phyloP scores from a whole-genome alignment of 2,888 invertebrate species.

The Agrilus mali region DNA sequence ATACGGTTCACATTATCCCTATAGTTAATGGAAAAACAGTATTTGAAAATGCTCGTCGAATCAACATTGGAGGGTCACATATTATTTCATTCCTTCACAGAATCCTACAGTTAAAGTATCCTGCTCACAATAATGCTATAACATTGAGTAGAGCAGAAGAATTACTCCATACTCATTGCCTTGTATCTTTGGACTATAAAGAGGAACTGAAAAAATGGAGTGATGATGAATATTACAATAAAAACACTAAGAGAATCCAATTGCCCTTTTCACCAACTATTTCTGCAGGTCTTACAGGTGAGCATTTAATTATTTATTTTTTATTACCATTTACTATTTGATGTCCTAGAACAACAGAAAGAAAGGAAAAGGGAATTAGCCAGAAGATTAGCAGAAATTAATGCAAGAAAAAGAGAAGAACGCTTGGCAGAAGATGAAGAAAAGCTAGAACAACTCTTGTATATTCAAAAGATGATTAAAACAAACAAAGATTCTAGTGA shows the following conservation, averaged over 20 bases:
- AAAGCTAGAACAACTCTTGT: conserved; percentile 61
- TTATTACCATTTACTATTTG: conserved; percentile 11
- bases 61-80: conserved; percentile 82
- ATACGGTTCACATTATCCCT: conserved; percentile 79
- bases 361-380: conserved; percentile 81
- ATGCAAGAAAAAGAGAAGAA: conserved; percentile 78
- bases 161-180: conserved; percentile 68
- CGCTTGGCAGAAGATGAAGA: conserved; percentile 82
- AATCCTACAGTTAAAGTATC: conserved; percentile 83
- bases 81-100: conserved; percentile 75
- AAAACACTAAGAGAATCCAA: conserved; percentile 73
- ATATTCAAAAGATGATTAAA: conserved; percentile 64
- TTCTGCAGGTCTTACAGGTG: conserved; percentile 50
- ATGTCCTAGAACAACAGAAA: conserved; percentile 62
- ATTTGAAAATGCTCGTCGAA: conserved; percentile 57
- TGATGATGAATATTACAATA: conserved; percentile 67
- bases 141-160: conserved; percentile 81
- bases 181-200: conserved; percentile 65
- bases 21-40: conserved; percentile 60
- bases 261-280: conserved; percentile 62
- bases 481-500: conserved; percentile 59
- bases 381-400: conserved; percentile 72
- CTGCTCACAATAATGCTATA: conserved; percentile 78
- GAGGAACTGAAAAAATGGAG: conserved; percentile 73
- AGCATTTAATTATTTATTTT: conserved; percentile 11